Conservation (phyloP, 1,140 invertebrate species). For the Cylas formicarius region DNA sequence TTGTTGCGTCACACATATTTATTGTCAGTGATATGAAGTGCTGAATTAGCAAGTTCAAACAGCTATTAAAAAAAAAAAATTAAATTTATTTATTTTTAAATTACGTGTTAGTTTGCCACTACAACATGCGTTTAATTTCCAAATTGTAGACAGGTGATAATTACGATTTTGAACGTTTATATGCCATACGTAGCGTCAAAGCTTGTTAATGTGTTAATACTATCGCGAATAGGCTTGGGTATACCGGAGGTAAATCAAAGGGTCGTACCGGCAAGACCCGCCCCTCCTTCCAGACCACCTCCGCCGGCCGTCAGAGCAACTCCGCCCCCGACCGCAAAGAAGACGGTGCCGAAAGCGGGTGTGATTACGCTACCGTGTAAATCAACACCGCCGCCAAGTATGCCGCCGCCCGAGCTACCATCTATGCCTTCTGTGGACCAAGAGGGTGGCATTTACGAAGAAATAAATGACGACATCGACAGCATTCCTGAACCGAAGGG, state of each 20-base stretch:
- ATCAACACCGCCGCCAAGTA: slow-evolving; percentile 41
- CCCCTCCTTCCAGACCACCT: slow-evolving; percentile 34
- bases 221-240: slow-evolving; percentile 36
- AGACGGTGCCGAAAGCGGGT: slow-evolving; percentile 39
- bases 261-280: slow-evolving; percentile 35
- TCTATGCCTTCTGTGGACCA: slow-evolving; percentile 42
- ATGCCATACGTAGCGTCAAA: no score
- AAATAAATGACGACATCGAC: slow-evolving; percentile 45
- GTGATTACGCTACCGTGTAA: slow-evolving; percentile 33
- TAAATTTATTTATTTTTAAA: no score
- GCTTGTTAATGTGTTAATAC: no score
- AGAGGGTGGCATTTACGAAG: slow-evolving; percentile 48
- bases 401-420: slow-evolving; percentile 46
- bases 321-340: slow-evolving; percentile 39
- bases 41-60: no score
- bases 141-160: no score
- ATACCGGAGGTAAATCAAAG: slow-evolving; percentile 34
- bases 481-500: slow-evolving; percentile 42
- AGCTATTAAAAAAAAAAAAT: no score
- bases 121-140: no score
- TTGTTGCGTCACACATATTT: no score
- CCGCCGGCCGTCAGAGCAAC: slow-evolving; percentile 37
- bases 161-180: no score
- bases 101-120: no score
- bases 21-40: no score